Evolutionary conservation across 2,888 invertebrate genomes (phyloP).

Genomic region (Campopleginae sp.): DNA sequence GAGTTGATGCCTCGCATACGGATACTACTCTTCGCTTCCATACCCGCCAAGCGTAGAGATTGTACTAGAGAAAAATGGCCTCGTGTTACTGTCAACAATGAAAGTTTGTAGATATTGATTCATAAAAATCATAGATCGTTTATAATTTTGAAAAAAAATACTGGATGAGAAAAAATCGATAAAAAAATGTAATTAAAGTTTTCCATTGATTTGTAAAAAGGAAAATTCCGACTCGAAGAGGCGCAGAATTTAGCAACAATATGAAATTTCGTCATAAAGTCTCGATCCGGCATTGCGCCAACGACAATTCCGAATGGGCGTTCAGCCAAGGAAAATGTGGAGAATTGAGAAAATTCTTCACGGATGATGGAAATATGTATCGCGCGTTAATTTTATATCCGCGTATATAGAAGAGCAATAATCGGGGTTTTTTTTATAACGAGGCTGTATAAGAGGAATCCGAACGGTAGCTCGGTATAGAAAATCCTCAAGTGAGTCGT

Average conservation of each 20-base stretch:
- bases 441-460: conserved; percentile 24
- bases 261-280: conserved; percentile 19
- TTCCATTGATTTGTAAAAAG: not conserved
- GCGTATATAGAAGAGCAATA: too few species aligned
- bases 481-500: conserved; percentile 50
- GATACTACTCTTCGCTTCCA: conserved; percentile 68
- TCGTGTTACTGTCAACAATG: not conserved
- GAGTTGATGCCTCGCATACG: conserved; percentile 81
- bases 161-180: not conserved
- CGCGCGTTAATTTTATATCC: not conserved
- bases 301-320: conserved; percentile 9
- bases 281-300: conserved; percentile 3
- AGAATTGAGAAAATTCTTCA: not conserved
- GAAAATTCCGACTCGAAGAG: conserved; percentile 4
- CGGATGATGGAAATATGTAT: conserved; percentile 1
- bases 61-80: conserved; percentile 35
- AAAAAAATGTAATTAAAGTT: not conserved
- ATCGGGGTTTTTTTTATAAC: not conserved
- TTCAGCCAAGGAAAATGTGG: conserved; percentile 10
- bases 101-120: not conserved
- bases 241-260: conserved; percentile 11
- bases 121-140: not conserved
- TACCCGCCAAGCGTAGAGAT: conserved; percentile 59
- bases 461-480: conserved; percentile 8
- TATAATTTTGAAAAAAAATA: conserved; percentile 21